Evolutionary conservation across 2,888 invertebrate species (phyloP).

Genomic region (Pasiphila rectangulata): DNA sequence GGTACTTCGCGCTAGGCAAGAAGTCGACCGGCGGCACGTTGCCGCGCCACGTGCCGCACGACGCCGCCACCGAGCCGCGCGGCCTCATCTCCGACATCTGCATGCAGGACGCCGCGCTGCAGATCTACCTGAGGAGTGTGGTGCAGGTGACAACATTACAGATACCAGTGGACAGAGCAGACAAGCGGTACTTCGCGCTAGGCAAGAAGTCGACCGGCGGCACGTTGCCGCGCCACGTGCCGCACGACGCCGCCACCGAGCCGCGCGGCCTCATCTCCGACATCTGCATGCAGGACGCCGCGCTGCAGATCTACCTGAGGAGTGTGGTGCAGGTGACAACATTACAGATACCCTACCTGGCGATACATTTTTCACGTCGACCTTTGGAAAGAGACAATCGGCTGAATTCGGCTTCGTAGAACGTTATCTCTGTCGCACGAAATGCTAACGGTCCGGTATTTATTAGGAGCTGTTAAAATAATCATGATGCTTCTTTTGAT

Average conservation of each 20-base stretch:
- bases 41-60: conserved; percentile 47
- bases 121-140: conserved; percentile 91
- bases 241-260: conserved; percentile 77
- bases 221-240: conserved; percentile 40
- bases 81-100: conserved; percentile 93
- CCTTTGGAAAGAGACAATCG: too few species aligned
- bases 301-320: conserved; percentile 90
- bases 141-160: conserved; percentile 84
- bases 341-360: not conserved
- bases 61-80: conserved; percentile 84
- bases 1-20: conserved; percentile 89
- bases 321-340: conserved; percentile 89
- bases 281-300: conserved; percentile 90
- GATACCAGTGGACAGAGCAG: conserved; percentile 92
- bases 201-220: conserved; percentile 54
- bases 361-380: too few species aligned
- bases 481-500: too few species aligned
- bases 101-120: conserved; percentile 91
- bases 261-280: conserved; percentile 93
- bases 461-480: too few species aligned
- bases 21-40: conserved; percentile 28
- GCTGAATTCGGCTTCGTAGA: too few species aligned
- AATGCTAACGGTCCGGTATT: too few species aligned
- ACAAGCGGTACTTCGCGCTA: conserved; percentile 92
- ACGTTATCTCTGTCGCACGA: too few species aligned